Evolutionary conservation across 2,113 vertebrate genomes (phyloP).

Genomic region (Tauraco erythrolophus): DNA sequence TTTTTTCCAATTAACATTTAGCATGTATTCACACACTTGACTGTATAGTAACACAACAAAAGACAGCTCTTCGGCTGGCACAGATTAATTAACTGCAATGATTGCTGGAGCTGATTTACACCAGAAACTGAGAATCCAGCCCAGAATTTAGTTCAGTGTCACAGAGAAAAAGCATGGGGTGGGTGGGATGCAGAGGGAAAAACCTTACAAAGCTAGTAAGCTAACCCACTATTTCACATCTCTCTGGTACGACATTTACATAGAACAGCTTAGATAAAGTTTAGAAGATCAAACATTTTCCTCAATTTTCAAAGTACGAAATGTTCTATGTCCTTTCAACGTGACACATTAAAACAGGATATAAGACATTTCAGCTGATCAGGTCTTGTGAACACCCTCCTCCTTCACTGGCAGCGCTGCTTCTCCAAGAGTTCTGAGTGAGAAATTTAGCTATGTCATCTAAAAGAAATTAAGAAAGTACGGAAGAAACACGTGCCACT

Average conservation of each 20-base stretch:
- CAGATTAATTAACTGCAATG: conserved; percentile 1
- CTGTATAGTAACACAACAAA: conserved; percentile 25
- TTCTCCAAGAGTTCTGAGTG: conserved; percentile 20
- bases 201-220: background rate
- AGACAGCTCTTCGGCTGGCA: conserved; percentile 31
- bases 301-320: conserved; percentile 1
- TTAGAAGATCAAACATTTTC: conserved; percentile 1
- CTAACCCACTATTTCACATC: background rate
- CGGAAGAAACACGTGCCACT: background rate
- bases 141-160: background rate
- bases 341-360: background rate
- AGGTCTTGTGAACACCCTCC: background rate
- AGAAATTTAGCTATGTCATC: background rate
- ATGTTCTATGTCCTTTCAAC: conserved; percentile 38
- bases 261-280: background rate
- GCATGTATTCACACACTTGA: conserved; percentile 25
- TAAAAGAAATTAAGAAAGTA: background rate
- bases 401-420: background rate
- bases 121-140: conserved; percentile 27
- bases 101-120: conserved; percentile 17
- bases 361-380: background rate
- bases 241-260: background rate
- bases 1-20: conserved; percentile 11
- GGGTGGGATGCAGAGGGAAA: background rate
- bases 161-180: background rate